Conservation (phyloP, 2,113 vertebrate genomes). For the Morone chrysops region DNA sequence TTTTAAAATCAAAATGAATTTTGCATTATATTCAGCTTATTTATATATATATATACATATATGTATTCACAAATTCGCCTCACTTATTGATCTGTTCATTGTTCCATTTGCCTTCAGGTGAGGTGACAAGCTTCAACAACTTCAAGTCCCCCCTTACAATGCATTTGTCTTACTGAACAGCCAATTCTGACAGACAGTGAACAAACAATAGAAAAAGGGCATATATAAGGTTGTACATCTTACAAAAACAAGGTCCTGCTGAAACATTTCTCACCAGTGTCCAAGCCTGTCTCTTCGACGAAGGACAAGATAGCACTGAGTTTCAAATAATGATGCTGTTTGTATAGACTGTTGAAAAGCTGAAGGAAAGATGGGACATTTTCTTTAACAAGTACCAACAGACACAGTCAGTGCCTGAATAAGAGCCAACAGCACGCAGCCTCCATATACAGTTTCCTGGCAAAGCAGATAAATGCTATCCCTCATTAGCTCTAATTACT, state of each 20-base stretch:
- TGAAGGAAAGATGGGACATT: background rate
- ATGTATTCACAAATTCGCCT: no score
- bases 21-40: background rate
- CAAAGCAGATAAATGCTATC: conserved; percentile 5
- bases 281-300: background rate
- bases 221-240: background rate
- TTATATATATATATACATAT: no score
- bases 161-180: background rate
- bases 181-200: no score
- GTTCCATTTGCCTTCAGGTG: background rate
- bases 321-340: background rate
- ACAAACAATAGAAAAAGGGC: no score
- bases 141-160: background rate
- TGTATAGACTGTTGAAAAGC: background rate
- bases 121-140: no score
- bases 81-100: background rate
- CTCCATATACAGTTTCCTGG: background rate
- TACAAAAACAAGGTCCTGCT: background rate
- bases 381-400: background rate
- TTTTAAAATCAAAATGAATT: conserved; percentile 15
- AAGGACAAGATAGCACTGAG: background rate
- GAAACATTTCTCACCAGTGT: background rate
- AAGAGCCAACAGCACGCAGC: conserved; percentile 1
- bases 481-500: conserved; percentile 17
- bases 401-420: background rate